Conservation (phyloP, 2,888 invertebrate genomes). For the Cosmia pyralina region DNA sequence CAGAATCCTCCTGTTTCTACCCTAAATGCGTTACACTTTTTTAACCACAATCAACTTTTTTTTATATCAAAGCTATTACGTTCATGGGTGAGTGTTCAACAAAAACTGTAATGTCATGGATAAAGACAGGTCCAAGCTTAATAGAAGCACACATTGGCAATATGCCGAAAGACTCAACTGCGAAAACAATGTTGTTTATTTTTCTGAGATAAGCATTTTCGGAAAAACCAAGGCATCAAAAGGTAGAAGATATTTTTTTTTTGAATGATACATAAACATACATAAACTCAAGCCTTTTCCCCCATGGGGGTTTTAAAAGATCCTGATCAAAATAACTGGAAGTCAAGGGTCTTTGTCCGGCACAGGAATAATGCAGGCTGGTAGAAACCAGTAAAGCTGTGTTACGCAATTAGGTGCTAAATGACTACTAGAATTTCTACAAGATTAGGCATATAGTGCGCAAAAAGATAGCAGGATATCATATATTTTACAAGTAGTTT, state of each 20-base stretch:
- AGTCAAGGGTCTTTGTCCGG: neutral
- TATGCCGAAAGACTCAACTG: conserved; percentile 17
- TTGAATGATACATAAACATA: neutral
- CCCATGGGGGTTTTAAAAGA: neutral
- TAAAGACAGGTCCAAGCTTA: conserved; percentile 30
- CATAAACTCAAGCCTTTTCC: neutral
- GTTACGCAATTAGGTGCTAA: no score
- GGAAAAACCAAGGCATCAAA: neutral
- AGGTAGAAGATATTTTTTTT: neutral
- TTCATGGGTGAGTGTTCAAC: neutral
- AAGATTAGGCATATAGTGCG: no score
- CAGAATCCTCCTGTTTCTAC: no score
- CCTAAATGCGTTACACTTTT: no score
- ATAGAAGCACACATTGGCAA: conserved; percentile 34
- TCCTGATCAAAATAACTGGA: neutral
- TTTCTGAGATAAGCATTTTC: neutral
- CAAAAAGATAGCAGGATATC: neutral
- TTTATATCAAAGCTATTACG: neutral
- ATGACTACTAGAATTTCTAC: no score
- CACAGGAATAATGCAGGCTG: neutral
- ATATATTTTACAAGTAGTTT: neutral
- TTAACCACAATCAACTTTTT: neutral
- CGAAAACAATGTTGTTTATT: conserved; percentile 10
- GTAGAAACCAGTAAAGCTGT: no score
- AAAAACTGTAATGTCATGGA: conserved; percentile 29